Conservation (phyloP, 1,140 invertebrate genomes). For the Polyergus mexicanus region DNA sequence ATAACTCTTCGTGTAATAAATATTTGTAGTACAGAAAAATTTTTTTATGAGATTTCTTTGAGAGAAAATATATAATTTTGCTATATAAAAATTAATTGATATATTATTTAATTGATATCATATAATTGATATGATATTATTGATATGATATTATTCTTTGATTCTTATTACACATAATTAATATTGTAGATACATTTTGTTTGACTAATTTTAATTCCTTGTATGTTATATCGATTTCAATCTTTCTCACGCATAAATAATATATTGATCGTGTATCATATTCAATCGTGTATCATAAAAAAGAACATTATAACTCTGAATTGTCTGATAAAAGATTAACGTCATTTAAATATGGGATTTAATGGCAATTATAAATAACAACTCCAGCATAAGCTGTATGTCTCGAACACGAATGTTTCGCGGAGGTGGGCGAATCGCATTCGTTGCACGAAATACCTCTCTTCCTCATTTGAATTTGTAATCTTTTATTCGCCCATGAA, state of each 20-base stretch:
- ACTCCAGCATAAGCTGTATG: background rate
- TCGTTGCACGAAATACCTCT: conserved; percentile 43
- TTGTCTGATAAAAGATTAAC: background rate
- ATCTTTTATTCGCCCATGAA: conserved; percentile 55
- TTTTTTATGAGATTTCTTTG: too few species aligned
- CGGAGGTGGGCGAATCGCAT: conserved; percentile 26
- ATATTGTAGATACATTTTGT: too few species aligned
- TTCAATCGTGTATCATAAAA: background rate
- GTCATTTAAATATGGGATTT: conserved; percentile 16
- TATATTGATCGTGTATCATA: background rate
- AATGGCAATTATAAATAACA: background rate
- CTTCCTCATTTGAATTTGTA: conserved; percentile 65
- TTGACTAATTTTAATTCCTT: too few species aligned
- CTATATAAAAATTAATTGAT: too few species aligned
- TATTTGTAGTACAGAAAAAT: too few species aligned
- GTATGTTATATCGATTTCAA: too few species aligned
- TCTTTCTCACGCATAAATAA: background rate
- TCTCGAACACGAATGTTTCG: conserved; percentile 23
- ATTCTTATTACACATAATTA: too few species aligned
- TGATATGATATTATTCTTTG: too few species aligned
- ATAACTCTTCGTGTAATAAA: too few species aligned
- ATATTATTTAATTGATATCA: too few species aligned
- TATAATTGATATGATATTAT: too few species aligned
- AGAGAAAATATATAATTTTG: too few species aligned
- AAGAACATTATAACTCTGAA: background rate